phyloP scores from a whole-genome alignment of 2,888 invertebrate species.

The Chaetoderma sp. region DNA sequence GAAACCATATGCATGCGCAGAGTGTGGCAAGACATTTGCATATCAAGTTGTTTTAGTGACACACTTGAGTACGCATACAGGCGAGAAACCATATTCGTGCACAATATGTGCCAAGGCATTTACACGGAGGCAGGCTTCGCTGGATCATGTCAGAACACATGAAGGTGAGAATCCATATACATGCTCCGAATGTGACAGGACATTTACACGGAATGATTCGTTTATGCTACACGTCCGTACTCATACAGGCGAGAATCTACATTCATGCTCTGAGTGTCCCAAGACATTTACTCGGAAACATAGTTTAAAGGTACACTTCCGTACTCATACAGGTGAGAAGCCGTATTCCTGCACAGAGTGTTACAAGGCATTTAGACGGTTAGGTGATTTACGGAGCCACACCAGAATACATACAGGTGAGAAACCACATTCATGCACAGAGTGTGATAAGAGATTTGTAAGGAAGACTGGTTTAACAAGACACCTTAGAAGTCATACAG shows the following conservation, averaged over 20 bases:
- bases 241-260: neutral
- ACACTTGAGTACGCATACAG: conserved; percentile 12
- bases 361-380: neutral
- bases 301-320: neutral
- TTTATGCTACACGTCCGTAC: neutral
- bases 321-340: neutral
- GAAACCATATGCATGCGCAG: conserved; percentile 11
- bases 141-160: neutral
- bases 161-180: neutral
- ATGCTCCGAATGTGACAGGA: neutral
- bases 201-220: neutral
- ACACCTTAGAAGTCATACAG: conserved; percentile 10
- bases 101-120: conserved; percentile 12
- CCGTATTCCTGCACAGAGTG: neutral
- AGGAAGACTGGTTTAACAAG: conserved; percentile 1
- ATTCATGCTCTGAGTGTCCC: neutral
- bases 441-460: conserved; percentile 6
- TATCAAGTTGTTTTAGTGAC: conserved; percentile 4
- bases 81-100: conserved; percentile 17
- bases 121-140: conserved; percentile 5
- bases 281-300: neutral
- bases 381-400: conserved; percentile 7
- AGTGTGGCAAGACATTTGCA: conserved; percentile 8
- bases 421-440: conserved; percentile 9
- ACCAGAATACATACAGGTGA: conserved; percentile 14